phyloP scores from a whole-genome alignment of 2,888 invertebrate genomes.

The Callimorpha dominula region DNA sequence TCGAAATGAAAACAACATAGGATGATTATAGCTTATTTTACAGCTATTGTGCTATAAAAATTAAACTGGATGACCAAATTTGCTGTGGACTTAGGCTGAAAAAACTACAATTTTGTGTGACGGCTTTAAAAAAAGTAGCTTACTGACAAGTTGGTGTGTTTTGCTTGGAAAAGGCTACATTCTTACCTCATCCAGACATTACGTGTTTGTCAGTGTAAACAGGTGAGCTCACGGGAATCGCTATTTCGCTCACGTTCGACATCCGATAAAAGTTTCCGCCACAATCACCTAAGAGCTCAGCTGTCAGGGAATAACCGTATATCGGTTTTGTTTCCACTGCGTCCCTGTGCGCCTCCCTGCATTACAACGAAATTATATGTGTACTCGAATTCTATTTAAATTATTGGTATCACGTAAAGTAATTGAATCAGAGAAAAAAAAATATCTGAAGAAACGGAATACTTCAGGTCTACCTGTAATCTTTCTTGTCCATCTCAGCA shows the following conservation, averaged over 20 bases:
- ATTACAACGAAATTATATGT: conserved; percentile 49
- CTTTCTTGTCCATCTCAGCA: no score
- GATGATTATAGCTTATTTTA: conserved; percentile 3
- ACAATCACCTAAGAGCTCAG: conserved; percentile 88
- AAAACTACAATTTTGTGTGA: conserved; percentile 10
- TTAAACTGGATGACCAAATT: not conserved
- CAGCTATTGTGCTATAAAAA: conserved; percentile 8
- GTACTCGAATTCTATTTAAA: conserved; percentile 34
- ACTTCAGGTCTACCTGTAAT: no score
- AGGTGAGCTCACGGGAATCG: conserved; percentile 83
- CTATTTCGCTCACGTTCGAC: conserved; percentile 86
- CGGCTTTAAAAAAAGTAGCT: conserved; percentile 2
- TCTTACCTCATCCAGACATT: conserved; percentile 55
- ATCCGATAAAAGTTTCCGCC: conserved; percentile 87
- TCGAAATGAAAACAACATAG: conserved; percentile 9
- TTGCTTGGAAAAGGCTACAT: not conserved
- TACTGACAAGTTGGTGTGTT: conserved; percentile 3
- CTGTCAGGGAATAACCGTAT: conserved; percentile 86
- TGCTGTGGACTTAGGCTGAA: not conserved
- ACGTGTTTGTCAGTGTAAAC: conserved; percentile 62
- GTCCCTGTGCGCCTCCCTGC: conserved; percentile 66
- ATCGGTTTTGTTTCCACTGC: conserved; percentile 82
- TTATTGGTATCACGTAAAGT: conserved; percentile 10
- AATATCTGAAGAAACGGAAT: no score
- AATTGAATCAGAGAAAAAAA: not conserved